Conservation (phyloP, 2,888 invertebrate genomes). For the Brassicogethes aeneus region DNA sequence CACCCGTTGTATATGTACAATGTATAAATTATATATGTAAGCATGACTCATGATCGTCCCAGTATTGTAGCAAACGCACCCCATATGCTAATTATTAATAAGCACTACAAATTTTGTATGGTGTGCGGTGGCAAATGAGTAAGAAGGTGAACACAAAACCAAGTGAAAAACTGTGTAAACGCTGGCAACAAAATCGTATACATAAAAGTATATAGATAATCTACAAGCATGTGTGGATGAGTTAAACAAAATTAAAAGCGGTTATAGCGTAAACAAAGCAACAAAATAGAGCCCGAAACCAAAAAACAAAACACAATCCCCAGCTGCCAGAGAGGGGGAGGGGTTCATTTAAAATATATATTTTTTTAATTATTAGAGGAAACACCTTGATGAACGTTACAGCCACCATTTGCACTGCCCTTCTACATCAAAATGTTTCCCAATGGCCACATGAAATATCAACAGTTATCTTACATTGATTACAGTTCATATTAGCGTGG, state of each 20-base stretch:
- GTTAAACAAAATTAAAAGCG: conserved; percentile 6
- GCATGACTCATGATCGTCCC: conserved; percentile 15
- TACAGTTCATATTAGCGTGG: not conserved
- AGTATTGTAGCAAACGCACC: not conserved
- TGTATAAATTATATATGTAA: conserved; percentile 12
- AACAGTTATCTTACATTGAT: conserved; percentile 1
- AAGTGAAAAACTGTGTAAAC: conserved; percentile 26
- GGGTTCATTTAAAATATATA: conserved; percentile 20
- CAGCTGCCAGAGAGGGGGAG: conserved; percentile 34
- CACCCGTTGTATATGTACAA: conserved; percentile 18
- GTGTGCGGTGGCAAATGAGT: conserved; percentile 13
- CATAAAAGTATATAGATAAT: too few species aligned
- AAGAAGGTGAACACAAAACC: conserved; percentile 32
- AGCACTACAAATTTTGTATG: not conserved
- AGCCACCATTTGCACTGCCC: conserved; percentile 34
- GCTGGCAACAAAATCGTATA: conserved; percentile 27
- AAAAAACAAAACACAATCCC: conserved; percentile 38
- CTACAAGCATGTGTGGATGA: conserved; percentile 12
- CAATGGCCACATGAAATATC: conserved; percentile 10
- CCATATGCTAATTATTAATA: not conserved
- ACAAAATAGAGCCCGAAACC: conserved; percentile 29
- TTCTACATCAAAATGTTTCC: conserved; percentile 45
- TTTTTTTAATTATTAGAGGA: too few species aligned
- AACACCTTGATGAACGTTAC: conserved; percentile 45
- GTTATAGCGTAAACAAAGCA: conserved; percentile 5